These are phyloP conservation scores for Apostichopus japonicus DNA, from an alignment of 35 echinoderm and acorn worm genomes.

Conservation along the genomic window DNA sequence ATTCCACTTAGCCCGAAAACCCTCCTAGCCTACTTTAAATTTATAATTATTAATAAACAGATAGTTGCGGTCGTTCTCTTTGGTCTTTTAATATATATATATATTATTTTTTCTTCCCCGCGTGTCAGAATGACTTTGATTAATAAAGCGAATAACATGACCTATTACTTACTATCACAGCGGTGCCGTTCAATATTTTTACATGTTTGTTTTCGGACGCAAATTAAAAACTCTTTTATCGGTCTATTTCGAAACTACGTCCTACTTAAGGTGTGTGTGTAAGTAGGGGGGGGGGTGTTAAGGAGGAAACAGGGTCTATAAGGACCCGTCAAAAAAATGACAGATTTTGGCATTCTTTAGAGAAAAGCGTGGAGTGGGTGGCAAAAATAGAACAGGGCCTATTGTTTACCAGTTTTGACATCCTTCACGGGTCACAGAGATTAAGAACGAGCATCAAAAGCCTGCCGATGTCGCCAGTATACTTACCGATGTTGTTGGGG, in stretches of 20 bases:
- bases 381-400: neutral
- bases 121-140: too few relatives aligned
- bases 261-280: neutral
- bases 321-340: conserved; percentile 9
- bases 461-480: neutral
- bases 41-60: too few relatives aligned
- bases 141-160: too few relatives aligned
- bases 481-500: neutral
- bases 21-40: too few relatives aligned
- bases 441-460: neutral
- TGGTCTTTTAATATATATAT: too few relatives aligned
- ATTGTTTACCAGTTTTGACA: neutral
- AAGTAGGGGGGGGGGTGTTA: neutral
- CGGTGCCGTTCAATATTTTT: neutral
- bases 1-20: too few relatives aligned
- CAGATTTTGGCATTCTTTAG: neutral
- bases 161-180: too few relatives aligned
- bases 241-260: neutral
- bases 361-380: neutral
- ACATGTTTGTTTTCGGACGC: conserved; percentile 5
- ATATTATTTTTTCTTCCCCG: too few relatives aligned
- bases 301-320: neutral
- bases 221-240: neutral
- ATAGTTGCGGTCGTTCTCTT: too few relatives aligned
- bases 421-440: conserved; percentile 3